A percentile compares a stretch with the other conserved stretches of the same genome.
These are phyloP conservation scores for Piliocolobus tephrosceles DNA, from an alignment of 2,113 vertebrate genomes.

Conservation along the genomic window DNA sequence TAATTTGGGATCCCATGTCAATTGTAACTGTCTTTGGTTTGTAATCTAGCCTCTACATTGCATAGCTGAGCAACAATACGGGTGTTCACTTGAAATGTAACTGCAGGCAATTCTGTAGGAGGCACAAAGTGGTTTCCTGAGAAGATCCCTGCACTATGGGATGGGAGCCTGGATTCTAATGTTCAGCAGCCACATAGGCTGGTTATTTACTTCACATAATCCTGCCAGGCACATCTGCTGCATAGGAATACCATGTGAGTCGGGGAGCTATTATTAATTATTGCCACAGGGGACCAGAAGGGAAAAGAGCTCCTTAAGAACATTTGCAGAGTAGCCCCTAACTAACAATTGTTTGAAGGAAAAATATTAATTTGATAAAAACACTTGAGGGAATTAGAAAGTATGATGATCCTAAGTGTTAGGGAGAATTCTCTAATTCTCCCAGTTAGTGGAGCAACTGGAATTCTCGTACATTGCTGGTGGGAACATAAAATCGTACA, in stretches of 20 bases:
- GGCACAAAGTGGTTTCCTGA: not conserved
- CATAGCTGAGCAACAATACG: not conserved
- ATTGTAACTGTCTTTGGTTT: conserved; percentile 6
- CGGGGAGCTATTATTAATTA: not conserved
- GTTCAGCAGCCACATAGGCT: not conserved
- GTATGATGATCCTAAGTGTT: not conserved
- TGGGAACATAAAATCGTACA: not conserved
- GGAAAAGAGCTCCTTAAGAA: not conserved
- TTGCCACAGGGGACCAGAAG: not conserved
- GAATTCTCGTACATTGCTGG: not conserved
- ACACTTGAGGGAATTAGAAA: not conserved
- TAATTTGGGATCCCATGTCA: conserved; percentile 22
- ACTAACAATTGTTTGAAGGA: not conserved
- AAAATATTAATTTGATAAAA: not conserved
- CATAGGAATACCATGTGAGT: not conserved
- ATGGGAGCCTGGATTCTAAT: not conserved
- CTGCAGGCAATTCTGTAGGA: not conserved
- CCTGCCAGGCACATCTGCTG: not conserved
- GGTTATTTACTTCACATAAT: not conserved
- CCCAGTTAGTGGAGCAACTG: no score
- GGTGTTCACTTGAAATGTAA: not conserved
- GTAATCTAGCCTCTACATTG: not conserved
- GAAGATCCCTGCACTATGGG: not conserved
- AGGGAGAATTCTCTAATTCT: no score
- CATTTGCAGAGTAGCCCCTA: not conserved